phyloP scores from a whole-genome alignment of 2,797 vertebrate species.

The Myoxocephalus aenaeus region DNA sequence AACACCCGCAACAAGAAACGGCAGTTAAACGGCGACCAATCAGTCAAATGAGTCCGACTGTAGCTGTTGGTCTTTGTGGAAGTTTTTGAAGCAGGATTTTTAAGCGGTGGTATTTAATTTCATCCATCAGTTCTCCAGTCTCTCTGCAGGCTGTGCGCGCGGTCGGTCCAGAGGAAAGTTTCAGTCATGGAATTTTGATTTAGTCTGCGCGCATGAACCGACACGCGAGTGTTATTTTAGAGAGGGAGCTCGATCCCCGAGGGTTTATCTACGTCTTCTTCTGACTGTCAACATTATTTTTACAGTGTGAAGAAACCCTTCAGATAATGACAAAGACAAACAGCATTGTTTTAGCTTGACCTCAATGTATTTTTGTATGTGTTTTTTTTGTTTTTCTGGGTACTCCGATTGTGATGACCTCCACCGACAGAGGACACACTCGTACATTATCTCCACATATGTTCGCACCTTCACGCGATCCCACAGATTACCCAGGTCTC shows the following conservation, averaged over 20 bases:
- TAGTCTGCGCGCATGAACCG: background rate
- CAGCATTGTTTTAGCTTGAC: background rate
- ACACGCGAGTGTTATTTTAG: background rate
- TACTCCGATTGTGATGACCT: slow-evolving; percentile 22
- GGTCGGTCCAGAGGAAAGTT: slow-evolving; percentile 42
- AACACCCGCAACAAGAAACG: background rate
- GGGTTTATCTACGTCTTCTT: background rate
- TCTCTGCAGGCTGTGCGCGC: background rate
- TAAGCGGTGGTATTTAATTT: background rate
- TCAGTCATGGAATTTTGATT: slow-evolving; percentile 49
- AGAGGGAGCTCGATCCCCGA: background rate
- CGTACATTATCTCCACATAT: slow-evolving; percentile 54
- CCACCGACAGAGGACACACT: slow-evolving; percentile 38
- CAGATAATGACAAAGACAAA: background rate
- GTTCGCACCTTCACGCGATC: slow-evolving; percentile 44
- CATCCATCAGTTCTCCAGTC: background rate
- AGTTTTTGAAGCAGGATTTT: background rate
- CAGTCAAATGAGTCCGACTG: background rate
- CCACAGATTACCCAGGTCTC: slow-evolving; percentile 11
- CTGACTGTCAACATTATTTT: background rate
- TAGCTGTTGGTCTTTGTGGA: background rate
- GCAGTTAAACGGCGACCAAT: background rate
- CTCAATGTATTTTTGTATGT: too few relatives aligned
- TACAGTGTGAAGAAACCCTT: background rate
- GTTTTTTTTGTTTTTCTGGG: background rate